Conservation (phyloP, 2,888 invertebrate species). For the Orthonychiurus folsomi region DNA sequence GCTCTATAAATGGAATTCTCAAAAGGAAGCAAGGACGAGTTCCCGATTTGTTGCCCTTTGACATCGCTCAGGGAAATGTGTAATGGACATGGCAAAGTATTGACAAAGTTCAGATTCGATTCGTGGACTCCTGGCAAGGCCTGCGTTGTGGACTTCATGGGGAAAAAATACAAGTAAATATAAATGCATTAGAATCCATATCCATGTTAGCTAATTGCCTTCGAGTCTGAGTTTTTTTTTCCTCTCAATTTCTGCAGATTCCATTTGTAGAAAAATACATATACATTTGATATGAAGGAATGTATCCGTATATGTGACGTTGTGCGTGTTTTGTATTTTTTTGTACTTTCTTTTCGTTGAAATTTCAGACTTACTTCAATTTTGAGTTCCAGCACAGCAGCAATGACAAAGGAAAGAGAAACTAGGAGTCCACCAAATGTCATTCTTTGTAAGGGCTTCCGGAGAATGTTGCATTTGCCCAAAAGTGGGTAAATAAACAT, state of each 20-base stretch:
- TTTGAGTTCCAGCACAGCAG: slow-evolving; percentile 47
- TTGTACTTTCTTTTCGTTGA: too few relatives aligned
- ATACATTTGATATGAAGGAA: neutral
- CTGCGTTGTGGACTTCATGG: slow-evolving; percentile 38
- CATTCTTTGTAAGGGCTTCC: slow-evolving; percentile 49
- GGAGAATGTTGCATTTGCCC: slow-evolving; percentile 31
- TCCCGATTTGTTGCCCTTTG: neutral
- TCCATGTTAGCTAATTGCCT: too few relatives aligned
- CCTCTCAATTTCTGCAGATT: too few relatives aligned
- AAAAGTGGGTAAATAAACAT: slow-evolving; percentile 45
- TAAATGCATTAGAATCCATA: slow-evolving; percentile 3
- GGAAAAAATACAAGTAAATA: neutral
- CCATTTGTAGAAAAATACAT: too few relatives aligned
- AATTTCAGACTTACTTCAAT: slow-evolving; percentile 44
- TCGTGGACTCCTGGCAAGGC: slow-evolving; percentile 23
- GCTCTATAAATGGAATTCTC: neutral
- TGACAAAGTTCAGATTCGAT: slow-evolving; percentile 54
- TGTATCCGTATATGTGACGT: too few relatives aligned
- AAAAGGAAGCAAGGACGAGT: neutral
- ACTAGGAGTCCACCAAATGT: slow-evolving; percentile 48
- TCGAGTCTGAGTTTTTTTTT: too few relatives aligned
- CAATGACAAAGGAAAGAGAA: slow-evolving; percentile 47
- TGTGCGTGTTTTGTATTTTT: too few relatives aligned
- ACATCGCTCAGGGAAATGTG: slow-evolving; percentile 39
- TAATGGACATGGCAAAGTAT: slow-evolving; percentile 55